A percentile compares a stretch with the other conserved stretches of the same genome.
phyloP scores from a whole-genome alignment of 2,888 invertebrate genomes.

The Drosophila recens region DNA sequence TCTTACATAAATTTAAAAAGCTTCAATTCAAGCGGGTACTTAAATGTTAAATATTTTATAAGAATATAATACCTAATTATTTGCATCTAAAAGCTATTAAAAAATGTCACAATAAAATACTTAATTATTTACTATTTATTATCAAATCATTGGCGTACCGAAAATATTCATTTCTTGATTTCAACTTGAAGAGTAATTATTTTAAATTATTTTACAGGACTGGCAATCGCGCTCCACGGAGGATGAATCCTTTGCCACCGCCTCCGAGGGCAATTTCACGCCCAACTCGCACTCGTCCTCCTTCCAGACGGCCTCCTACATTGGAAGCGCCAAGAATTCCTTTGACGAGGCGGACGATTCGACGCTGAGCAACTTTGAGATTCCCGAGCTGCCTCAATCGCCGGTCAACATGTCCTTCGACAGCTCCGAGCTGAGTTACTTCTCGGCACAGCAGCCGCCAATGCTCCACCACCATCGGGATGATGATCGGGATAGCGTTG shows the following conservation, averaged over 20 bases:
- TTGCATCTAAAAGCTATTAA: no score
- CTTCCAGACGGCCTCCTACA: slow-evolving; percentile 89
- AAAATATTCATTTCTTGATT: background rate
- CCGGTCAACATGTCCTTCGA: slow-evolving; percentile 84
- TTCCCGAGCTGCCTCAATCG: slow-evolving; percentile 81
- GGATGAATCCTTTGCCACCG: slow-evolving; percentile 89
- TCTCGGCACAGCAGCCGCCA: slow-evolving; percentile 72
- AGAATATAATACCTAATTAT: no score
- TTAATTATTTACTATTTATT: no score
- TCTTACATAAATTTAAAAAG: no score
- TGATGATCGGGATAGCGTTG: slow-evolving; percentile 73
- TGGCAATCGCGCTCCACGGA: slow-evolving; percentile 86
- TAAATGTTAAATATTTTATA: no score
- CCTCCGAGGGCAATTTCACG: slow-evolving; percentile 88
- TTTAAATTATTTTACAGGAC: slow-evolving; percentile 75
- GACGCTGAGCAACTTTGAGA: slow-evolving; percentile 74
- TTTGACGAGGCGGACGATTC: slow-evolving; percentile 84
- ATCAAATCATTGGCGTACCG: no score
- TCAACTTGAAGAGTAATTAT: no score
- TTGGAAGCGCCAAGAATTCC: slow-evolving; percentile 86
- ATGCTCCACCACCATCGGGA: slow-evolving; percentile 21
- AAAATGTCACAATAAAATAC: no score
- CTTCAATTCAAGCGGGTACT: no score
- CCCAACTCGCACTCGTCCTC: slow-evolving; percentile 89
- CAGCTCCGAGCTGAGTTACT: slow-evolving; percentile 83